Base-by-base conservation (phyloP, 2,113 vertebrate genomes). In the Morone saxatilis region DNA sequence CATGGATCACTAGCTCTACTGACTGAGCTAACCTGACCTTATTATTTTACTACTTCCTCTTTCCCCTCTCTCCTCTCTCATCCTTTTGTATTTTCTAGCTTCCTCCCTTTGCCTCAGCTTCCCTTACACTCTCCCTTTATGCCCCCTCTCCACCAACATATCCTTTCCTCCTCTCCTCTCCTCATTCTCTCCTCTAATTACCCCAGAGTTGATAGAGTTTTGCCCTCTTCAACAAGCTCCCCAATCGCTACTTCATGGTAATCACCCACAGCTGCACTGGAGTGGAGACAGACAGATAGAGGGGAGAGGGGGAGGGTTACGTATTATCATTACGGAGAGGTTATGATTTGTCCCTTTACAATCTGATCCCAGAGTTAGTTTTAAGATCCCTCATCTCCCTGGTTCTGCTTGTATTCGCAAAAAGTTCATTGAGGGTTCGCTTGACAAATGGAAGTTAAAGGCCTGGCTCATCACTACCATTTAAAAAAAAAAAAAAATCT, bases 181-280 rank as follows among this genome's bases (percentile, higher is more conserved):
- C 11, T 73, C 71, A 76, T 88, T 90, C 87, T 82, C 78, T 89
- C 67, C 73, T 79, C 78, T 88, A 80, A 92, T 92, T 90, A 81
- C 86, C 62, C 72, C 54, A 61, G 62, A 78, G 65, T 71, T 80
- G 72, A 84, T 78, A 48, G 68, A 90, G 86, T 85, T 86, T 88
- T 86, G 76, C 80, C 80, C 90, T 85, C 84, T 86, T 74, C 85
- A 89, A 69, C 83, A 80, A 77, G 80, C 86, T 81, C 87, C 87
- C 88, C 78, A 88, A 83, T 86, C 51, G 78, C 89, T 88, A 81
- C 89, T 92, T 80, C 83, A 85, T 76, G 78, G 76, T 96, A 96
- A 96, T 95, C 89, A 83, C 88, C 80, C 85, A 85, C 94, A 95
- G 95, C 95, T 96, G 95, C 89, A 88, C 51, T 91, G 72, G 86